Evolutionary conservation across 2,113 vertebrate species (phyloP), one percentile per base, ranked within the genome.

Genomic region (Arothron firmamentum): DNA sequence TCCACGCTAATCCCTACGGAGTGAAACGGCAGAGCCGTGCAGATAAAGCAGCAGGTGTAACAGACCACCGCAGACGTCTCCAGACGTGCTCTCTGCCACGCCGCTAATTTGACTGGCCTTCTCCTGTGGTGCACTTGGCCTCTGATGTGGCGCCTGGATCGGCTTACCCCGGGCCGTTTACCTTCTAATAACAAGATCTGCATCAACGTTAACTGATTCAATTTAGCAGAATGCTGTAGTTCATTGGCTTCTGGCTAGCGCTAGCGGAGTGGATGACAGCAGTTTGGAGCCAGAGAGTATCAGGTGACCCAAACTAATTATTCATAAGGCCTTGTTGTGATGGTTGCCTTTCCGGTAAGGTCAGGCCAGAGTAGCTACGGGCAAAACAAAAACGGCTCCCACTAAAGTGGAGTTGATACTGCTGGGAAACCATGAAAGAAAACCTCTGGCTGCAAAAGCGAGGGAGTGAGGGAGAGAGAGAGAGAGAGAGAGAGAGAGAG

Each of bases 271-370:
- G 42, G 74, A 87, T 73, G 77, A 75, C 78, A 71, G 67, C n/a
- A 5, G 64, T 66, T 74, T 62, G 74, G 72, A 72, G 80, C 70
- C 42, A 55, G 43, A 65, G 77, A 82, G 81, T 86, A 86, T 85
- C 78, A 71, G 82, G 74, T 88, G 75, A 86, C 78, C 77, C 67
- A 72, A 77, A 75, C 83, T 83, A 83, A 85, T 87, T 85, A 85
- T 84, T 85, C 84, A 88, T 76, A 61, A 73, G 80, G 80, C 71
- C 73, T 78, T 85, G 79, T 87, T 83, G 70, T 84, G 85, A 86
- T 65, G 78, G 76, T 77, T 80, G 75, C 63, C 73, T 67, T 69
- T 61, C 64, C n/a, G 13, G 64, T 69, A 50, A 78, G 80, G 53
- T 85, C 82, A 75, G 59, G 15, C 78, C 4, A 61, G 41, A 75